A percentile compares a stretch with the other conserved stretches of the same genome.
phyloP scores from a whole-genome alignment of 2,888 invertebrate genomes.

The Branchipolynoe longqiensis region DNA sequence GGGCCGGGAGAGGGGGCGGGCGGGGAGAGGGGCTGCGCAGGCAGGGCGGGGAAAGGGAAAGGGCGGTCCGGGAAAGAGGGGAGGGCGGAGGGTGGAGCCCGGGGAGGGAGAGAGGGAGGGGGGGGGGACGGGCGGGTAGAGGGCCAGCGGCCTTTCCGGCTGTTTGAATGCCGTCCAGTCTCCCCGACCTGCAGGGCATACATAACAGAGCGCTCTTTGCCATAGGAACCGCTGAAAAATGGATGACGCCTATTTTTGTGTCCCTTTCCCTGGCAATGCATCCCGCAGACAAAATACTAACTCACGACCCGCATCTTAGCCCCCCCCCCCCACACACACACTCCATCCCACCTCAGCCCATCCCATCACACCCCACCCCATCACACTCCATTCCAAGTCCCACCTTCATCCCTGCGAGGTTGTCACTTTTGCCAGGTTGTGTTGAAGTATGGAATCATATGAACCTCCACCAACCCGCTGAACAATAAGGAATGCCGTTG shows the following conservation, averaged over 20 bases:
- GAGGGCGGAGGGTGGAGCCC: background rate
- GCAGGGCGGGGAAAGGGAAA: background rate
- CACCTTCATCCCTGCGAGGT: too few relatives aligned
- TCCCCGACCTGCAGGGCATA: background rate
- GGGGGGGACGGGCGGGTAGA: background rate
- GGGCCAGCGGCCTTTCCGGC: background rate
- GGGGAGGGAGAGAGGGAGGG: background rate
- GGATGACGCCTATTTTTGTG: conserved; percentile 3
- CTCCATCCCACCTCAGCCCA: too few relatives aligned
- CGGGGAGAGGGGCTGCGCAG: background rate
- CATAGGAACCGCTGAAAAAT: conserved; percentile 35
- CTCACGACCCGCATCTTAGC: too few relatives aligned
- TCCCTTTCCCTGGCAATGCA: too few relatives aligned
- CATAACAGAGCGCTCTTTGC: background rate
- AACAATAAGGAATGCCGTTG: too few relatives aligned
- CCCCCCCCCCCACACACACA: too few relatives aligned
- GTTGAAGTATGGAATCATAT: too few relatives aligned
- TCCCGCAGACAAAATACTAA: too few relatives aligned
- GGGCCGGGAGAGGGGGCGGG: background rate
- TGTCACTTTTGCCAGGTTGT: too few relatives aligned
- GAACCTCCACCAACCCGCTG: too few relatives aligned
- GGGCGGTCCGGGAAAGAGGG: background rate
- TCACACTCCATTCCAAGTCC: too few relatives aligned
- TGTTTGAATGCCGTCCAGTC: background rate
- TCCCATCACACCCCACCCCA: too few relatives aligned